Base-by-base conservation (phyloP, 2,888 invertebrate species). In the Drosophila lacicola region DNA sequence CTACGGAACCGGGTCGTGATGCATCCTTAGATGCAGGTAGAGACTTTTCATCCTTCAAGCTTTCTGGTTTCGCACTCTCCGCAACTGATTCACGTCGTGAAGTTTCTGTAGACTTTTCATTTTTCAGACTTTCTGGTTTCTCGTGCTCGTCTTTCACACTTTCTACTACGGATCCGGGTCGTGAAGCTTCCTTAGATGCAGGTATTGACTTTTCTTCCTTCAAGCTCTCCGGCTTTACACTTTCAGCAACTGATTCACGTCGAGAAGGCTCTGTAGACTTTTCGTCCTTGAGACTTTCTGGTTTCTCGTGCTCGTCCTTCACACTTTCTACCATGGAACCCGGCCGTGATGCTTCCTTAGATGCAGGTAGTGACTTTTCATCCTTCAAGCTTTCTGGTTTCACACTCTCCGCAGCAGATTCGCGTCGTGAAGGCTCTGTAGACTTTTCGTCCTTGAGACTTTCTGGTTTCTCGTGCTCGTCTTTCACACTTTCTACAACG, bases 21-120 rank as follows among this genome's bases (percentile, higher is more conserved):
- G 21, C 5, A 0, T 21, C 21, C 21, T 21, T 5, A 5, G 25
- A 25, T 5, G 8, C 29, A 17, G 42, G 17, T 2, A 17, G 3
- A 2, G 76, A 69, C 10, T 33, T 45, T 9, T 50, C 62, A 25
- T 57, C 62, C 41, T 72, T 70, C 5, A 36, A 29, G 19, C 54
- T 67, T 2, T 39, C 55, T 0, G 9, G 3, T n/a, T 36, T 39
- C 46, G 57, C 0, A 49, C 53, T 19, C 17, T 17, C 17, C 17
- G 29, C 17, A 33, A 37, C 29, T 0, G 91, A 87, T 19, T 60
- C 69, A 3, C 25, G 64, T 0, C 70, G 42, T 2, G 70, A 67
- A 2, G 37, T 19, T 8, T 67, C 69, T 13, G 55, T 66, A 0
- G 72, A 67, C 33, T 64, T 70, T 13, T 36, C 13, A n/a, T 33